Percentiles rank a stretch among this genome's conserved stretches.
phyloP scores from a whole-genome alignment of 64 coral and sea anemone genomes.

The Montipora efflorescens region DNA sequence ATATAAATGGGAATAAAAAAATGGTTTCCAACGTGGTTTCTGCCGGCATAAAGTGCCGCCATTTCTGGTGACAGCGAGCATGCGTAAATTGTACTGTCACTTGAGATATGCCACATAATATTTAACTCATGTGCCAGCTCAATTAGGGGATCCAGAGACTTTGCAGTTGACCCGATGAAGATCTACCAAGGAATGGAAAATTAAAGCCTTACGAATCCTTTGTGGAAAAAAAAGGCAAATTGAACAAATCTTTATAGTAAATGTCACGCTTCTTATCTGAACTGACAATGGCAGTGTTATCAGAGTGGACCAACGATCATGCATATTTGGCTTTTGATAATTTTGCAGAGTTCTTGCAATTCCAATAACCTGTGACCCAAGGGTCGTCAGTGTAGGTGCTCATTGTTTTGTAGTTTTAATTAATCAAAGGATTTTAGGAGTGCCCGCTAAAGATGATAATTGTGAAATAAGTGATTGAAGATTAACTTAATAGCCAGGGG shows the following conservation, averaged over 20 bases:
- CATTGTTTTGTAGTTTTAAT: background rate
- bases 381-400: background rate
- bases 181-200: background rate
- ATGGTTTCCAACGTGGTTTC: too few species aligned
- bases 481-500: background rate
- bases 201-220: background rate
- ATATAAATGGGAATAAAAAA: too few species aligned
- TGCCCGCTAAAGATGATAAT: background rate
- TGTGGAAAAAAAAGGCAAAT: background rate
- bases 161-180: background rate
- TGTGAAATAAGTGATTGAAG: background rate
- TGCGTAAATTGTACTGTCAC: background rate
- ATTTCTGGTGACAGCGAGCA: background rate
- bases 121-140: background rate
- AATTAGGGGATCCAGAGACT: background rate
- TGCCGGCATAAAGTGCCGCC: background rate
- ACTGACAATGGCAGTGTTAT: background rate
- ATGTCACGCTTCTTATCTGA: too few species aligned
- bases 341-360: background rate
- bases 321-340: background rate
- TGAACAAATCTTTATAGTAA: too few species aligned
- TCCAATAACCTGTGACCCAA: background rate
- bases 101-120: background rate
- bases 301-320: background rate
- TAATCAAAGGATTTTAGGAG: background rate